These are phyloP conservation scores for Acanthornis magna DNA, from an alignment of 2,797 vertebrate genomes.

Conservation along the genomic window DNA sequence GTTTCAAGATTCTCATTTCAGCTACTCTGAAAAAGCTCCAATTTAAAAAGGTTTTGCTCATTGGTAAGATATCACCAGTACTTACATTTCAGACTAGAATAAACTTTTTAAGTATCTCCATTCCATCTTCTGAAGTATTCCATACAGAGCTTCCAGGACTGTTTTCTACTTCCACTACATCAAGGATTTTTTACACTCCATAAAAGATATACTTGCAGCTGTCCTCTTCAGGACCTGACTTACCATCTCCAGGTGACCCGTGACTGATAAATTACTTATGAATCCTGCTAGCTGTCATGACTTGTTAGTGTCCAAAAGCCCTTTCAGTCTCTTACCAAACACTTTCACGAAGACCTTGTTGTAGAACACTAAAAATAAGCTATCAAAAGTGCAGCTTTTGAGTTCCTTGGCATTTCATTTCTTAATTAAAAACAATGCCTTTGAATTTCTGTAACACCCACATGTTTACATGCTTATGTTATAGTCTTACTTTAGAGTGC, in stretches of 20 bases:
- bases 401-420: neutral
- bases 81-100: neutral
- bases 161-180: constrained; percentile 8
- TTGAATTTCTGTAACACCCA: neutral
- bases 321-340: constrained; percentile 12
- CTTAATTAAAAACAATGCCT: neutral
- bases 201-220: constrained; percentile 17
- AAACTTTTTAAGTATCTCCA: neutral
- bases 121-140: neutral
- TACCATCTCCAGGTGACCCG: constrained; percentile 34
- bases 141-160: neutral
- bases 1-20: neutral
- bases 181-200: constrained; percentile 5
- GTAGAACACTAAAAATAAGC: neutral
- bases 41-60: neutral
- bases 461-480: neutral
- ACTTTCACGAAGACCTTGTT: neutral
- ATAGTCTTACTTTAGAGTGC: neutral
- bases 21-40: neutral
- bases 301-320: constrained; percentile 35
- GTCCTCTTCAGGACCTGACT: constrained; percentile 25
- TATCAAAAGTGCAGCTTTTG: neutral
- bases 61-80: neutral
- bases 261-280: constrained; percentile 54
- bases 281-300: constrained; percentile 53